A percentile compares a stretch with the other conserved stretches of the same genome.
These are phyloP conservation scores for Elgaria multicarinata DNA, from an alignment of 2,113 vertebrate genomes.

Conservation along the genomic window DNA sequence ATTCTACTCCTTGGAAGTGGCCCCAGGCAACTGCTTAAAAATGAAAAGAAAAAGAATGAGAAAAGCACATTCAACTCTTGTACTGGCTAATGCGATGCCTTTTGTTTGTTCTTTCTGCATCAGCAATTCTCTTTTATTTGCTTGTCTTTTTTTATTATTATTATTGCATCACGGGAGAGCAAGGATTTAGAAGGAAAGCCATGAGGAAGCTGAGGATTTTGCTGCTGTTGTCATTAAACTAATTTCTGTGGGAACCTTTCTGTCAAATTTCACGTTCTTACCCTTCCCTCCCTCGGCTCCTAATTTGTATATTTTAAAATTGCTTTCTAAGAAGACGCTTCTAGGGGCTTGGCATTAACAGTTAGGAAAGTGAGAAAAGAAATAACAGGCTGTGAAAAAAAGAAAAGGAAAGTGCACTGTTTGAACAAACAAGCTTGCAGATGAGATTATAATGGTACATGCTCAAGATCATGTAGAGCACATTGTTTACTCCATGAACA, in stretches of 20 bases:
- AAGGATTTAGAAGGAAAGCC: background rate
- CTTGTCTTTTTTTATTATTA: background rate
- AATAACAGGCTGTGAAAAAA: background rate
- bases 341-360: background rate
- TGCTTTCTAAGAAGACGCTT: conserved; percentile 7
- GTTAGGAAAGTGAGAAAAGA: background rate
- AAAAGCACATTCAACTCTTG: fast-evolving
- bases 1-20: conserved; percentile 57
- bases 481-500: background rate
- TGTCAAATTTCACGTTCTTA: background rate
- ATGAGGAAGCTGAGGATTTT: background rate
- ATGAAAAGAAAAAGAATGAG: background rate
- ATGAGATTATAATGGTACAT: background rate
- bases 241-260: background rate
- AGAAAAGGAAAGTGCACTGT: background rate
- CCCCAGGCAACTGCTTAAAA: conserved; percentile 46
- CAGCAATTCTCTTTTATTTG: background rate
- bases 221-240: conserved; percentile 22
- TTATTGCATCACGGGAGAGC: conserved; percentile 19
- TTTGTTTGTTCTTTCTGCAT: conserved; percentile 15
- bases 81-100: background rate
- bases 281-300: background rate
- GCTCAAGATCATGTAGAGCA: background rate
- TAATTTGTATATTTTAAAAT: conserved; percentile 35
- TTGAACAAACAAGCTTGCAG: conserved; percentile 3